Percentiles rank a stretch among this genome's conserved stretches.
Evolutionary conservation across 2,888 invertebrate genomes (phyloP).

Genomic region (Erebia epiphron): DNA sequence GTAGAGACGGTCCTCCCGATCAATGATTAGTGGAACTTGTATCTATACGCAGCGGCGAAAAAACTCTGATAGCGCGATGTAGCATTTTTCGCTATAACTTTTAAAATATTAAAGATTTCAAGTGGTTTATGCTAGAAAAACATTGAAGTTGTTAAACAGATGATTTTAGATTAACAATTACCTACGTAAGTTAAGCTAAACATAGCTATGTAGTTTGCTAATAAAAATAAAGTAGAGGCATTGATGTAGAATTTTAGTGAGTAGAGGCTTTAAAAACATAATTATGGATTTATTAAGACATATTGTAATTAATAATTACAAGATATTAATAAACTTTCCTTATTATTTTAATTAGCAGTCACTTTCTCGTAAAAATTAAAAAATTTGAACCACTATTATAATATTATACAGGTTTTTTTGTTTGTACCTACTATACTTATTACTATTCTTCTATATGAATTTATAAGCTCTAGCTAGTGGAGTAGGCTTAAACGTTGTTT

Average conservation of each 20-base stretch:
- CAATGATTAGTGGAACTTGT: not conserved
- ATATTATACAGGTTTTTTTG: no score
- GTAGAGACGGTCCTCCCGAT: not conserved
- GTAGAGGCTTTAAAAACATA: not conserved
- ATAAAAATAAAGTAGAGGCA: not conserved
- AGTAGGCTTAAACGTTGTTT: no score
- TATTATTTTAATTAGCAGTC: no score
- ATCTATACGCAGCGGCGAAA: not conserved
- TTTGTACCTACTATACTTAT: no score
- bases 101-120: not conserved
- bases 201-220: not conserved
- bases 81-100: not conserved
- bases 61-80: constrained; percentile 1
- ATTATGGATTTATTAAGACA: not conserved
- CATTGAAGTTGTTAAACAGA: not conserved
- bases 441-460: no score
- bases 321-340: no score
- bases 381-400: no score
- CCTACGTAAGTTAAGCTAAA: not conserved
- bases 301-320: not conserved
- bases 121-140: not conserved
- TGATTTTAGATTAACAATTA: not conserved
- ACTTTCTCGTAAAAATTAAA: no score
- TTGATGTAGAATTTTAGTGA: no score
- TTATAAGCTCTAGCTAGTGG: no score